phyloP scores from a whole-genome alignment of 2,888 invertebrate genomes.

The Masnerella sp. region DNA sequence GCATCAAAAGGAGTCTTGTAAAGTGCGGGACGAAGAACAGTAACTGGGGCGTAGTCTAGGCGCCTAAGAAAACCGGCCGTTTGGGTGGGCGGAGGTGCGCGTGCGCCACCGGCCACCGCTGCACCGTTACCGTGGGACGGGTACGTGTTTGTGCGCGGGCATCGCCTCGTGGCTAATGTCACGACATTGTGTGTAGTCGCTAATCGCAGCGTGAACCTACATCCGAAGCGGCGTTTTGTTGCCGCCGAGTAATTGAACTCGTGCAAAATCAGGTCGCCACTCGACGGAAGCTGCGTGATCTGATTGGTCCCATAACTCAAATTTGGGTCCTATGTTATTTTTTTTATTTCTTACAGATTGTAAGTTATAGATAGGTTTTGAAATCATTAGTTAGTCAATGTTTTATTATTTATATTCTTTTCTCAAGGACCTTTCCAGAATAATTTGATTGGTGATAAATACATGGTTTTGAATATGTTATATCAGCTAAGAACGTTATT shows the following conservation, averaged over 20 bases:
- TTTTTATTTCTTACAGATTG: not conserved
- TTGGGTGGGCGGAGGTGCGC: slow-evolving; percentile 29
- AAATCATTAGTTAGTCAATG: too few species aligned
- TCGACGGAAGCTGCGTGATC: slow-evolving; percentile 31
- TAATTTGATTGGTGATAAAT: too few species aligned
- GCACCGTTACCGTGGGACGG: slow-evolving; percentile 28
- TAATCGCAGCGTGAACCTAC: slow-evolving; percentile 64
- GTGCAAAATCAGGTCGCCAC: slow-evolving; percentile 40
- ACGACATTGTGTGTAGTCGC: slow-evolving; percentile 69
- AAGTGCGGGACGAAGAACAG: slow-evolving; percentile 33
- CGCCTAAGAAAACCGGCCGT: slow-evolving; percentile 36
- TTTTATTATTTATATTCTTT: too few species aligned
- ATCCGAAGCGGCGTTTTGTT: slow-evolving; percentile 46
- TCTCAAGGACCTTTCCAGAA: too few species aligned
- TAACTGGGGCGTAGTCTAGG: slow-evolving; percentile 32
- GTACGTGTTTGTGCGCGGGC: slow-evolving; percentile 39
- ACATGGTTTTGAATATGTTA: too few species aligned
- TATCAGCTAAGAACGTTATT: too few species aligned
- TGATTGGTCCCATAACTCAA: slow-evolving; percentile 13
- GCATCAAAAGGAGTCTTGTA: slow-evolving; percentile 29
- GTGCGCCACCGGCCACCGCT: slow-evolving; percentile 2
- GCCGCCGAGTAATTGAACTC: slow-evolving; percentile 46
- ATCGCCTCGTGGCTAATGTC: slow-evolving; percentile 69
- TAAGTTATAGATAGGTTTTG: too few species aligned
- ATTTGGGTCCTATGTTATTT: not conserved